Evolutionary conservation across 2,113 vertebrate genomes (phyloP).

Genomic region (Lycaon pictus): DNA sequence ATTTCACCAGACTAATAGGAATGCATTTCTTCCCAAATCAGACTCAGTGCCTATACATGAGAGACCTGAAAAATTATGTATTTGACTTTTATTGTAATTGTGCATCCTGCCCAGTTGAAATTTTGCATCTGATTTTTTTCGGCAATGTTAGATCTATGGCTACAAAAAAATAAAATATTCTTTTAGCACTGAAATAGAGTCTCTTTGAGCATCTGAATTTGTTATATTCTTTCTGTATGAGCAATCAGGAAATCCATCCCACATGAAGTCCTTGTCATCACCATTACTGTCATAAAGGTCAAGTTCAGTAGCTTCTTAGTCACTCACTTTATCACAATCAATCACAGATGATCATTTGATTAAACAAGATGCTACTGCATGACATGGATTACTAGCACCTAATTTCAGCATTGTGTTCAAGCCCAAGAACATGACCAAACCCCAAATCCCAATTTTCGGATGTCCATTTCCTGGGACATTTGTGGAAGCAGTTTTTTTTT

Average conservation of each 20-base stretch:
- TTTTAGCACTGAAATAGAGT: not conserved
- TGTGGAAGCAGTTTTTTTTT: not conserved
- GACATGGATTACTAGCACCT: not conserved
- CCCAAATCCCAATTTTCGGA: not conserved
- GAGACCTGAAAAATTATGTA: not conserved
- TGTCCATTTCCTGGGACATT: not conserved
- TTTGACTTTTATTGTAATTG: slow-evolving; percentile 38
- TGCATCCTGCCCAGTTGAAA: not conserved
- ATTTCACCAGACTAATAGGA: not conserved
- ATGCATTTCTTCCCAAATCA: not conserved
- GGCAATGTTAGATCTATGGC: not conserved
- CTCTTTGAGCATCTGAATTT: not conserved
- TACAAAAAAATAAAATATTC: not conserved
- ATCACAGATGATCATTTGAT: not conserved
- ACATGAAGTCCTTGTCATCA: not conserved
- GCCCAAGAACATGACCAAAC: not conserved
- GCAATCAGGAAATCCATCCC: not conserved
- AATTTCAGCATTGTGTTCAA: not conserved
- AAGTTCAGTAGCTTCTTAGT: not conserved
- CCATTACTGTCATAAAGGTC: not conserved
- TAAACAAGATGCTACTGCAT: not conserved
- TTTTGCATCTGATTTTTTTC: slow-evolving; percentile 50
- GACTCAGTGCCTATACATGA: not conserved
- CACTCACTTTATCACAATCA: not conserved
- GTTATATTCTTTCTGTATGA: not conserved